These are phyloP conservation scores for Parnassius apollo DNA, from an alignment of 2,888 invertebrate genomes.

Conservation along the genomic window DNA sequence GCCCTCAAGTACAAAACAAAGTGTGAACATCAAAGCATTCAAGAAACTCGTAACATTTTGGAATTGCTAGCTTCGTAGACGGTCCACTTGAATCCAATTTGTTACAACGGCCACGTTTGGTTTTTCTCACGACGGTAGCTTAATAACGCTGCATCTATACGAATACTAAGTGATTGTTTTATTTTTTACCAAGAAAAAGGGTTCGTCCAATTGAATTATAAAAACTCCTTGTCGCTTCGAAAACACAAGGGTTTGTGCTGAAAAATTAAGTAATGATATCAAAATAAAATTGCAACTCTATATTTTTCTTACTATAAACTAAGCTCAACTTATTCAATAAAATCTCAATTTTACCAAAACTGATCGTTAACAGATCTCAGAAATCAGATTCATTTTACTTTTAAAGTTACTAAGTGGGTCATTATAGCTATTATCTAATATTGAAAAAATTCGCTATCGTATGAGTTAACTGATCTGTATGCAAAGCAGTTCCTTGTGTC, in stretches of 20 bases:
- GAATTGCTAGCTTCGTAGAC: conserved; percentile 23
- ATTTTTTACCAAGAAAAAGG: conserved; percentile 17
- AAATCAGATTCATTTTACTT: too few relatives aligned
- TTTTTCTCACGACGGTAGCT: conserved; percentile 41
- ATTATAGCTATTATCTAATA: too few relatives aligned
- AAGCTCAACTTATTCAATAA: too few relatives aligned
- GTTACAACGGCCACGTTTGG: conserved; percentile 35
- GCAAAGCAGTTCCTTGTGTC: too few relatives aligned
- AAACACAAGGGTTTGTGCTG: not conserved
- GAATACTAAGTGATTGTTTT: conserved; percentile 36
- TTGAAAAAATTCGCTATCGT: too few relatives aligned
- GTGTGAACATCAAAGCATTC: conserved; percentile 13
- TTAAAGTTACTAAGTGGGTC: too few relatives aligned
- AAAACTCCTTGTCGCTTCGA: conserved; percentile 14
- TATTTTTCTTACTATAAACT: too few relatives aligned
- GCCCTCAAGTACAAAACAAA: conserved; percentile 13
- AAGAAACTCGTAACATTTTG: conserved; percentile 24
- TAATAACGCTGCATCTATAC: conserved; percentile 35
- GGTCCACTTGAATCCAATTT: conserved; percentile 33
- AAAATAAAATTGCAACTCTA: too few relatives aligned
- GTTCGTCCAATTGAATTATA: conserved; percentile 16
- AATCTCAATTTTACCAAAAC: too few relatives aligned
- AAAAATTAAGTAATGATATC: too few relatives aligned
- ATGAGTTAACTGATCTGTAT: too few relatives aligned
- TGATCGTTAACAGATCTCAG: too few relatives aligned